A percentile compares a stretch with the other conserved stretches of the same genome.
Conservation (phyloP, 2,113 vertebrate genomes). For the Brienomyrus brachyistius region DNA sequence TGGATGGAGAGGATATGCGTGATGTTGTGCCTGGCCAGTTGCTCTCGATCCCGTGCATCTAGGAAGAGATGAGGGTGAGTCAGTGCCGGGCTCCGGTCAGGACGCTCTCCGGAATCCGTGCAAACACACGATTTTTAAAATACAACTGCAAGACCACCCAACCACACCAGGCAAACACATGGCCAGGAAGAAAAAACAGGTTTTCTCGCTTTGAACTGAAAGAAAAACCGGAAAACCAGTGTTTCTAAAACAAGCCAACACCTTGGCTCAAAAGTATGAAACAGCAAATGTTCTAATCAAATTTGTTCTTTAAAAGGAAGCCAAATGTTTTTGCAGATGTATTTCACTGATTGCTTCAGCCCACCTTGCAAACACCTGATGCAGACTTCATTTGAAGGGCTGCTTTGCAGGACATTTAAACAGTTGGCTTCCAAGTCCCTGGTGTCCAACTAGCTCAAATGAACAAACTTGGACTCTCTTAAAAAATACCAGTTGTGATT, state of each 20-base stretch:
- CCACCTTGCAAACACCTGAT: background rate
- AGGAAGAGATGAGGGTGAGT: conserved; percentile 18
- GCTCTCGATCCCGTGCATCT: conserved; percentile 85
- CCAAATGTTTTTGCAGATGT: conserved; percentile 60
- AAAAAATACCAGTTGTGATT: background rate
- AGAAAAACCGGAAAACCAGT: conserved; percentile 72
- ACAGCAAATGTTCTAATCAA: conserved; percentile 70
- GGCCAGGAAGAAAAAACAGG: conserved; percentile 40
- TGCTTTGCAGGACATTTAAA: background rate
- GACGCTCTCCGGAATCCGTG: background rate
- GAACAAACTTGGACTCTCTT: background rate
- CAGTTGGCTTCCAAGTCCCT: background rate
- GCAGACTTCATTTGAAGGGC: background rate
- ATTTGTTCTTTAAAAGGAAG: conserved; percentile 73
- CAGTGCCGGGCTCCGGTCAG: conserved; percentile 19
- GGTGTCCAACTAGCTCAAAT: background rate
- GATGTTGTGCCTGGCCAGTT: conserved; percentile 83
- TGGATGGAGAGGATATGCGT: conserved; percentile 88
- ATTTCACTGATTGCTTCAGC: conserved; percentile 45
- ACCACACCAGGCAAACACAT: conserved; percentile 36
- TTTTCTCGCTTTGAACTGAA: conserved; percentile 61
- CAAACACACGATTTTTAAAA: conserved; percentile 36
- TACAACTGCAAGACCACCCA: conserved; percentile 30
- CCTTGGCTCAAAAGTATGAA: conserved; percentile 65
- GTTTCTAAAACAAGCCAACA: conserved; percentile 63